phyloP scores from a whole-genome alignment of 2,888 invertebrate genomes.

The Aphidius colemani region DNA sequence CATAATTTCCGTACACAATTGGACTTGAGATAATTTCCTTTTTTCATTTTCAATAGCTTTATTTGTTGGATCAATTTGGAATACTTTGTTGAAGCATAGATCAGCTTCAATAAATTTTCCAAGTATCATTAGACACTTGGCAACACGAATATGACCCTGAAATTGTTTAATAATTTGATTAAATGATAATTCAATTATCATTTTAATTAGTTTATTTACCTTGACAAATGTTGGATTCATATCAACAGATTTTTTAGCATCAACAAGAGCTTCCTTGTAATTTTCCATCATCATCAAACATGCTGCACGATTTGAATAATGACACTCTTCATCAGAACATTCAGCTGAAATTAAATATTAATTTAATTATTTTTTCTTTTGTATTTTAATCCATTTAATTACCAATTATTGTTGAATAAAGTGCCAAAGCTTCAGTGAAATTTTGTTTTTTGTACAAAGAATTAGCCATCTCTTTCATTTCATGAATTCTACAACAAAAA shows the following conservation, averaged over 20 bases:
- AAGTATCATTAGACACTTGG: conserved; percentile 5
- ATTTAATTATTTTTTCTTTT: not conserved
- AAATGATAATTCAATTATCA: not conserved
- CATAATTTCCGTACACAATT: not conserved
- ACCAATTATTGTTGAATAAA: conserved; percentile 15
- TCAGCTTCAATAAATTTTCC: conserved; percentile 3
- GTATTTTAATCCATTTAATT: not conserved
- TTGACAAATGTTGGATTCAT: conserved; percentile 4
- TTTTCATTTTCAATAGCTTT: not conserved
- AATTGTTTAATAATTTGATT: not conserved
- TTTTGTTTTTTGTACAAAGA: conserved; percentile 9
- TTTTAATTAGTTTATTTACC: not conserved
- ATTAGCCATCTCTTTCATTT: conserved; percentile 5
- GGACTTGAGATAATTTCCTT: conserved; percentile 1
- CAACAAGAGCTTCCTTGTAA: not conserved
- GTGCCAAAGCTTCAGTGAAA: not conserved
- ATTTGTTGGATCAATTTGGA: conserved; percentile 1
- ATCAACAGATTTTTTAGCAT: conserved; percentile 6
- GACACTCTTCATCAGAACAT: not conserved
- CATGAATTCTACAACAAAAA: not conserved
- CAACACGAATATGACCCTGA: not conserved
- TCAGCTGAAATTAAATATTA: conserved; percentile 1
- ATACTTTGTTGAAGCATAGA: not conserved
- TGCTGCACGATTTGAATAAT: conserved; percentile 10
- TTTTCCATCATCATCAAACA: conserved; percentile 15